Conservation (phyloP, 1,140 invertebrate genomes). For the Reticulitermes speratus region DNA sequence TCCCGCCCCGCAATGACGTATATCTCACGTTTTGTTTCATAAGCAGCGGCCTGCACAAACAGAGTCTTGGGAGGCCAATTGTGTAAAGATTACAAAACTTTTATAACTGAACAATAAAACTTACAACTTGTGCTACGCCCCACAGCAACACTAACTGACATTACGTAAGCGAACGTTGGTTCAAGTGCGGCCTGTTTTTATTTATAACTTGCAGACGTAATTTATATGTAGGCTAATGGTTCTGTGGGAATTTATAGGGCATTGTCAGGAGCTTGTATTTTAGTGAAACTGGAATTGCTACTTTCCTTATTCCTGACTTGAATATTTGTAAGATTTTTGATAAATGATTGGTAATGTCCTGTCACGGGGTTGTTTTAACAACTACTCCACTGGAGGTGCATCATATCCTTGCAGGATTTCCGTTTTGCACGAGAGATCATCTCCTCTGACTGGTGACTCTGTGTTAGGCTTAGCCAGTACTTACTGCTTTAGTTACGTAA, state of each 20-base stretch:
- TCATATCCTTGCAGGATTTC: too few relatives aligned
- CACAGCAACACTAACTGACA: background rate
- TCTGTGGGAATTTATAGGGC: background rate
- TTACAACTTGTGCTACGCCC: background rate
- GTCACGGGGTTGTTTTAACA: too few relatives aligned
- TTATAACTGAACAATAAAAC: background rate
- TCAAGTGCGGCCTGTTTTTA: background rate
- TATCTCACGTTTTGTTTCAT: slow-evolving; percentile 16
- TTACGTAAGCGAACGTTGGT: background rate
- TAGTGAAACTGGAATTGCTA: background rate
- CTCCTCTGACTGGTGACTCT: too few relatives aligned
- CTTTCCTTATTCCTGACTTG: background rate
- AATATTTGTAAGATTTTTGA: background rate
- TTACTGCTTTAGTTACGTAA: too few relatives aligned
- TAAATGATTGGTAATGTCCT: background rate
- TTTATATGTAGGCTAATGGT: background rate
- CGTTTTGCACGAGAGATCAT: too few relatives aligned
- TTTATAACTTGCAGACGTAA: background rate
- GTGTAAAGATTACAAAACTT: background rate
- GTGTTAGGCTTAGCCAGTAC: too few relatives aligned
- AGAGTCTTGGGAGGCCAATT: slow-evolving; percentile 4
- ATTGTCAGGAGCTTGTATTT: background rate
- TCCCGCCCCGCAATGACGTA: slow-evolving; percentile 6
- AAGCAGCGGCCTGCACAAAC: background rate
- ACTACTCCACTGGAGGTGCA: too few relatives aligned